Base-by-base conservation (phyloP, 2,888 invertebrate species). In the Phalera bucephala region DNA sequence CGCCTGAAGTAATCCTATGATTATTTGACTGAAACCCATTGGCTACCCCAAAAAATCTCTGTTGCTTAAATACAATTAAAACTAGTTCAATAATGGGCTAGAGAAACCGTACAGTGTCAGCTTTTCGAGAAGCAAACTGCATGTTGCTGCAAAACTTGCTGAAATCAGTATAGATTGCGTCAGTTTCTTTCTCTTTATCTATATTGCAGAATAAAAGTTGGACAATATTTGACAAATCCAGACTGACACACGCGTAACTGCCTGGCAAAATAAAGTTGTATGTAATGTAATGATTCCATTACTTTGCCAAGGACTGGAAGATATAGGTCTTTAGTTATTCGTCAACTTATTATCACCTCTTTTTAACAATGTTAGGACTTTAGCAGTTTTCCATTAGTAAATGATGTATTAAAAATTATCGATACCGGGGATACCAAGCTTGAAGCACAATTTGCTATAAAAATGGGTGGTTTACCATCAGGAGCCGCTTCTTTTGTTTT, bases 321-420 rank as follows among this genome's bases (percentile, higher is more conserved):
- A 10, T 10, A 10, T 11, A 11, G 10, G 1, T 10, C 31, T 11
- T 21, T 21, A 31, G 31, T 31, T 31, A 11, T 20, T 2, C 10
- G 12, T 12, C 3, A 31, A n/a, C n/a, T n/a, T n/a, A n/a, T n/a
- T n/a, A n/a, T n/a, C n/a, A 11, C 9, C 21, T 10, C n/a, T 15
- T 21, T 31, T 31, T 12, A 11, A 15, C 8, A 31, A 12, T 3
- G 31, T 20, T 7, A 31, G 12, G 8, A 31, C 31, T 21, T 21
- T 20, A 21, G 31, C 31, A 21, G 8, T 10, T 21, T 21, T 11
- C 31, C 31, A 7, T 11, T 12, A 11, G 6, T 21, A 8, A 31
- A 12, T 3, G 31, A 31, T 12, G 9, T 31, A 11, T 31, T 31
- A 15, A 15, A 31, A n/a, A 31, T 21, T 20, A 13, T 11, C 8